A percentile compares a stretch with the other conserved stretches of the same genome.
Evolutionary conservation across 2,113 vertebrate species (phyloP).

Genomic region (Neomonachus schauinslandi): DNA sequence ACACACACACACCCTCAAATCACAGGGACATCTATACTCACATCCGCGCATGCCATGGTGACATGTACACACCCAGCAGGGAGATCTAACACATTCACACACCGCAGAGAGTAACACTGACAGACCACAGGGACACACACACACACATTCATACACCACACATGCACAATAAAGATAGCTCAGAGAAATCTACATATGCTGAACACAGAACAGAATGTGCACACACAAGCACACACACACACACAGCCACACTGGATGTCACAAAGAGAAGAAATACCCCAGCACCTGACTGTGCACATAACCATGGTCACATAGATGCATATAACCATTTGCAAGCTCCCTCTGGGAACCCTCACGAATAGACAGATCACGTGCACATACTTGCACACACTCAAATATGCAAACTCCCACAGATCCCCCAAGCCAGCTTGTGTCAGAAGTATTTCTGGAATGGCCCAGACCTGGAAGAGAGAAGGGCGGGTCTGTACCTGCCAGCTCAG

Average conservation of each 20-base stretch:
- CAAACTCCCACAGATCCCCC: background rate
- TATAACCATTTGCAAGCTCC: rapidly evolving
- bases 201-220: no score
- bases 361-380: rapidly evolving
- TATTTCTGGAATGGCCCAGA: background rate
- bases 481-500: background rate
- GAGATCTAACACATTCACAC: background rate
- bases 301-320: rapidly evolving
- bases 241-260: rapidly evolving
- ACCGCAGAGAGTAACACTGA: background rate
- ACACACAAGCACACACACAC: background rate
- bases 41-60: background rate
- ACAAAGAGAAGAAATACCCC: background rate
- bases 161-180: rapidly evolving
- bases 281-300: rapidly evolving
- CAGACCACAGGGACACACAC: background rate
- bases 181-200: background rate
- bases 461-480: background rate
- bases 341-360: rapidly evolving
- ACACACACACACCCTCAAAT: background rate
- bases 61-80: background rate
- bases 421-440: background rate
- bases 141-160: rapidly evolving
- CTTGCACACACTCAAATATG: no score
- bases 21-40: background rate